Evolutionary conservation across 2,113 vertebrate genomes (phyloP).

Genomic region (Grantiella picta): DNA sequence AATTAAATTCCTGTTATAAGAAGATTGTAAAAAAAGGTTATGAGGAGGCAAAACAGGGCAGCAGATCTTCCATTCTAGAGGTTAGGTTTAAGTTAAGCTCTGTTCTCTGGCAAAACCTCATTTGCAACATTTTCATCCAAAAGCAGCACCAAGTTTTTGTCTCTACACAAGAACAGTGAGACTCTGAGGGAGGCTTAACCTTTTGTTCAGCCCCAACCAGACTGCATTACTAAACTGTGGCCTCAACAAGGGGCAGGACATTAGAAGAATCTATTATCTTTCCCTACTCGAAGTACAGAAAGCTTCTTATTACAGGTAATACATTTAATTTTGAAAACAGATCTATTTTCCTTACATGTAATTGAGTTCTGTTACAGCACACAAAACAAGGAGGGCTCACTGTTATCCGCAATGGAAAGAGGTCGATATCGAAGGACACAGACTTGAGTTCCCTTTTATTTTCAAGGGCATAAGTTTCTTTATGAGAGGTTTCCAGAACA

Average conservation of each 20-base stretch:
- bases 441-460: neutral
- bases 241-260: neutral
- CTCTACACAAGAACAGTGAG: neutral
- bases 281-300: neutral
- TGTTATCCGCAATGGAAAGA: neutral
- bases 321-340: conserved; percentile 39
- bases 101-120: neutral
- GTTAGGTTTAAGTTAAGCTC: neutral
- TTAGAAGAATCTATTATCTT: conserved; percentile 22
- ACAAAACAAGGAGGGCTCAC: neutral
- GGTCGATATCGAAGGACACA: neutral
- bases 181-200: neutral
- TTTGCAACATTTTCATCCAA: neutral
- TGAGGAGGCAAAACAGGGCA: neutral
- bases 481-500: neutral
- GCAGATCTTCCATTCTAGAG: neutral
- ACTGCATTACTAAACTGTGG: neutral
- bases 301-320: conserved; percentile 25
- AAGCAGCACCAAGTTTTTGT: neutral
- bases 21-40: neutral
- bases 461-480: neutral
- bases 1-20: neutral
- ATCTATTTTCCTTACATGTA: conserved; percentile 20
- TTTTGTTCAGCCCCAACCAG: neutral
- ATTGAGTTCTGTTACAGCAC: conserved; percentile 45